Base-by-base conservation (phyloP, 2,888 invertebrate genomes). In the Halictus quadricinctus region DNA sequence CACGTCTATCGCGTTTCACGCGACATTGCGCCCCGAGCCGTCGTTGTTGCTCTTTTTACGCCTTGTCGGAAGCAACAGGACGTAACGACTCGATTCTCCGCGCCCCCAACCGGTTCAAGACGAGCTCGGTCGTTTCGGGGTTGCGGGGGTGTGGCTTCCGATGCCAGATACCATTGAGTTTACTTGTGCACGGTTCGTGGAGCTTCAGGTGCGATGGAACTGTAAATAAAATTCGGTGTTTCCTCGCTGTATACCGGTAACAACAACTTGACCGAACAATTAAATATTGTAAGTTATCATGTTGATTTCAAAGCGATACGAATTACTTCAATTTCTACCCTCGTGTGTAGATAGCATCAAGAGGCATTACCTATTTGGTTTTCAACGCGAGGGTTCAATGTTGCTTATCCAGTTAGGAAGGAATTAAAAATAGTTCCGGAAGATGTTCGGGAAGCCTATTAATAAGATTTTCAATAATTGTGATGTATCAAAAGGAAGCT, bases 1-100 rank as follows among this genome's bases (percentile, higher is more conserved):
- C 29, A n/a, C 48, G 64, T 75, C 82, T 87, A 89, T 88, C 88
- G 83, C 87, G 89, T 89, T 89, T 85, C 81, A 85, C 89, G 81
- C 87, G 83, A 88, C 81, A 78, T 84, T 85, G 81, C 79, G 58
- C 76, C 74, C 43, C 43, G 50, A 77, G 50, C 58, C 73, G 50
- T 50, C 43, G 48, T 73, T 73, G 72, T 69, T 54, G 58, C 50
- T 66, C 72, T 41, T 76, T 79, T 81, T 43, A 41, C 79, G 36
- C 75, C 73, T 76, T 64, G 72, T 72, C 66, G 75, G 36, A 66
- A 72, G 77, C 72, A 74, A 77, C 80, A 48, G 70, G 79, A 79
- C 36, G 73, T 25, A 80, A 80, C 72, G 73, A 81, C 73, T 60
- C 85, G 79, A 84, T 86, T 81, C 79, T 69, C 76, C 75, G 64